Evolutionary conservation across 2,797 vertebrate genomes (phyloP), one percentile per base, ranked within the genome.

Genomic region (Crossoptilon crossoptilon): DNA sequence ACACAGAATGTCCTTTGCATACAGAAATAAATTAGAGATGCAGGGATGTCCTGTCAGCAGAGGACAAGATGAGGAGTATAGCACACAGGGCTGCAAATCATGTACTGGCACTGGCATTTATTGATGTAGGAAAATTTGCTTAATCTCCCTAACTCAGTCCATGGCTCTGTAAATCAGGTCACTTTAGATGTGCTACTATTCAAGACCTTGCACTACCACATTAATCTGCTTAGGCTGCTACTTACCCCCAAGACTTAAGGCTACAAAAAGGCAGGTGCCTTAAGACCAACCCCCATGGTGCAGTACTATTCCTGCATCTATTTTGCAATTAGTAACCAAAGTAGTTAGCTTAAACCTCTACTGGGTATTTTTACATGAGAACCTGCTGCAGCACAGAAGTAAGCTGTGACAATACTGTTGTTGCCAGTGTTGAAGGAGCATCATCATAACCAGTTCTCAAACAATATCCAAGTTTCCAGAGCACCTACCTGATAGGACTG

Each of bases 301-400:
- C 46, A 72, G 22, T 19, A 4, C 4, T 43, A 27, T n/a, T 41
- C 35, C 39, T 29, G 8, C 2, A 14, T 2, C 41, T 56, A 0
- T 17, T 27, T 19, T 73, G 49, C 4, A 33, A 23, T 14, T 56
- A 15, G 69, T 13, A 51, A 16, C 26, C 29, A 29, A 23, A 12
- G 37, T 3, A 33, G 29, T 23, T 11, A 14, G 27, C 22, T 44
- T n/a, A 59, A 55, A 87, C 49, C 59, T 41, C 10, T 41, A 1
- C 31, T 35, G 67, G 10, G 10, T 53, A 22, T 55, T 62, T 62
- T 33, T 2, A 53, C 8, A 8, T 2, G 13, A 68, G 15, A 23
- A 19, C 39, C 17, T 24, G 29, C 39, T 4, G 10, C 17, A 60
- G 63, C 59, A 64, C 62, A 49, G 56, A 49, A 14, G 13, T 22